Percentiles rank a stretch among this genome's conserved stretches.
Conservation (phyloP, 1,140 invertebrate genomes). For the Pemphigus obesinymphae region DNA sequence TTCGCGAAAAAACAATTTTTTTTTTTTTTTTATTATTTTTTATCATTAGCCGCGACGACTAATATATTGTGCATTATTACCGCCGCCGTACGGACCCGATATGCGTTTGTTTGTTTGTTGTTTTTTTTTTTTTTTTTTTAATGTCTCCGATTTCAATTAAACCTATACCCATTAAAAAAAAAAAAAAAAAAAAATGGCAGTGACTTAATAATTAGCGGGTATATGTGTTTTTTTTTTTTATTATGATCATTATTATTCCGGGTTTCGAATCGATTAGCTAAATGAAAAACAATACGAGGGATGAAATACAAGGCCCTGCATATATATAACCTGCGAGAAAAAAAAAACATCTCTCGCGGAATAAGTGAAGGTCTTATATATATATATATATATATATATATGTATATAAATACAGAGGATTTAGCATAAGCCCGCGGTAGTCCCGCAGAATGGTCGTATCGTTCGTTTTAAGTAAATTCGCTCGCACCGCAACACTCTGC, state of each 20-base stretch:
- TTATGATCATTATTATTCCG: not conserved
- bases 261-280: constrained; percentile 34
- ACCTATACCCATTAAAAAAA: not conserved
- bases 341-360: constrained; percentile 24
- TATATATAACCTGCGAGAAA: not conserved
- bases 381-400: too few species aligned
- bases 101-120: not conserved
- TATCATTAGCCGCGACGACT: not conserved
- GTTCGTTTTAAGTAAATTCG: constrained; percentile 40
- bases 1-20: too few species aligned
- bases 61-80: constrained; percentile 12
- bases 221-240: not conserved
- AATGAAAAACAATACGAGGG: constrained; percentile 30
- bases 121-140: constrained; percentile 22
- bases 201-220: constrained; percentile 39
- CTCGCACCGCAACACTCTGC: constrained; percentile 25
- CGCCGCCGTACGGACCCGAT: not conserved
- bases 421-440: constrained; percentile 22
- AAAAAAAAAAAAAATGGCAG: not conserved
- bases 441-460: constrained; percentile 39
- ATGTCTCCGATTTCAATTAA: constrained; percentile 33
- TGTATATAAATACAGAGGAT: not conserved
- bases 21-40: too few species aligned
- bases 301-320: not conserved
- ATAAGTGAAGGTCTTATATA: constrained; percentile 33